phyloP scores from a whole-genome alignment of 2,797 vertebrate genomes.

The Falco naumanni region DNA sequence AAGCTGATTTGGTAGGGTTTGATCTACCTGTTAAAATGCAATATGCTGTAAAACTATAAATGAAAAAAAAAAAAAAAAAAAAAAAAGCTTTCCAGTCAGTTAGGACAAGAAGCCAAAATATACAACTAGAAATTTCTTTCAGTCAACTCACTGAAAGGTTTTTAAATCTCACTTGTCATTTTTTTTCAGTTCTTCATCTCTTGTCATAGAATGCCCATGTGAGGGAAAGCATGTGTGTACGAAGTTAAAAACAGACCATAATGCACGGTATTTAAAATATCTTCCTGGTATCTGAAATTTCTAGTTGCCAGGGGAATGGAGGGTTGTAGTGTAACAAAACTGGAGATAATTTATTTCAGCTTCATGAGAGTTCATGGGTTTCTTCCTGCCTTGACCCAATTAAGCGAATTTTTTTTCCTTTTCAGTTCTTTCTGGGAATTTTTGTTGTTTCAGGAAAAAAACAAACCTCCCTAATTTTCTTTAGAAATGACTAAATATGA shows the following conservation, averaged over 20 bases:
- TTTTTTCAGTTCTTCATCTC: slow-evolving; percentile 57
- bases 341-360: slow-evolving; percentile 55
- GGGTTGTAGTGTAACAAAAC: slow-evolving; percentile 49
- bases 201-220: slow-evolving; percentile 54
- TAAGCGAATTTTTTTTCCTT: slow-evolving; percentile 51
- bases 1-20: slow-evolving; percentile 39
- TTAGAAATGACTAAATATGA: not conserved
- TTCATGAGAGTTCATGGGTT: slow-evolving; percentile 56
- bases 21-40: slow-evolving; percentile 5
- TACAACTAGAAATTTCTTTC: slow-evolving; percentile 36
- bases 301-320: slow-evolving; percentile 63
- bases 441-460: not conserved
- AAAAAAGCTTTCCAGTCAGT: not conserved
- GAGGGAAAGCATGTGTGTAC: slow-evolving; percentile 48
- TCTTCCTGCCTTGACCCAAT: slow-evolving; percentile 61
- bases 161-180: slow-evolving; percentile 52
- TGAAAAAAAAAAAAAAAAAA: not conserved
- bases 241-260: slow-evolving; percentile 67
- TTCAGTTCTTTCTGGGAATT: slow-evolving; percentile 8
- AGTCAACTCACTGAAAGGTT: slow-evolving; percentile 30
- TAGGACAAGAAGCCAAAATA: slow-evolving; percentile 31
- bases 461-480: not conserved
- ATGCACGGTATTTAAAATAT: slow-evolving; percentile 69
- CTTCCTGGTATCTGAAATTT: slow-evolving; percentile 72
- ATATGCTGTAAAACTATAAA: not conserved